Conservation (phyloP, 1,140 invertebrate genomes). For the Drosophila asahinai region DNA sequence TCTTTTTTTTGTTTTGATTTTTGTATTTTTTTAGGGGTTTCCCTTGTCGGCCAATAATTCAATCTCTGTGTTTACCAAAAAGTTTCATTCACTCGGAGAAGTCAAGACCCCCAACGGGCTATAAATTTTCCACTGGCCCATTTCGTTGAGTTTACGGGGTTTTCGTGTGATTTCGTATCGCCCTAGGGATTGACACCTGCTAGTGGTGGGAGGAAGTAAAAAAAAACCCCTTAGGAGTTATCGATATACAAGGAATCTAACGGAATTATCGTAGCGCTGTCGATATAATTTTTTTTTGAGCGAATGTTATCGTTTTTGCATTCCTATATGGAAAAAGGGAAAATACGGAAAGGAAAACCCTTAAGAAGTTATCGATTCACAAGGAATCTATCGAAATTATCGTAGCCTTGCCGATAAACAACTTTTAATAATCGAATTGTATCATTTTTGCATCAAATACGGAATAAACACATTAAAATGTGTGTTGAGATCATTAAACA, state of each 20-base stretch:
- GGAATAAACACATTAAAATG: too few relatives aligned
- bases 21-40: constrained; percentile 25
- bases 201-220: background rate
- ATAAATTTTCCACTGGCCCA: constrained; percentile 63
- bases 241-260: background rate
- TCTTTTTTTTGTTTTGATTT: constrained; percentile 1
- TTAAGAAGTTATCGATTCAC: too few relatives aligned
- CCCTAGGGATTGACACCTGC: constrained; percentile 9
- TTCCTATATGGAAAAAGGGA: too few relatives aligned
- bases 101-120: constrained; percentile 24
- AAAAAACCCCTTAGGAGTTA: background rate
- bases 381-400: background rate
- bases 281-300: too few relatives aligned
- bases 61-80: constrained; percentile 44
- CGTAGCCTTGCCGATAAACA: background rate
- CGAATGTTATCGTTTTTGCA: too few relatives aligned
- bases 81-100: constrained; percentile 32
- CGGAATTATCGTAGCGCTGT: background rate
- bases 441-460: background rate
- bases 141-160: constrained; percentile 13
- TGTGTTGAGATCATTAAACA: too few relatives aligned
- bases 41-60: constrained; percentile 41
- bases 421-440: background rate
- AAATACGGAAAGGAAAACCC: too few relatives aligned
- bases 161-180: constrained; percentile 6